These are phyloP conservation scores for Enteromius paludinosus DNA, from an alignment of 2,797 vertebrate genomes.

Conservation along the genomic window DNA sequence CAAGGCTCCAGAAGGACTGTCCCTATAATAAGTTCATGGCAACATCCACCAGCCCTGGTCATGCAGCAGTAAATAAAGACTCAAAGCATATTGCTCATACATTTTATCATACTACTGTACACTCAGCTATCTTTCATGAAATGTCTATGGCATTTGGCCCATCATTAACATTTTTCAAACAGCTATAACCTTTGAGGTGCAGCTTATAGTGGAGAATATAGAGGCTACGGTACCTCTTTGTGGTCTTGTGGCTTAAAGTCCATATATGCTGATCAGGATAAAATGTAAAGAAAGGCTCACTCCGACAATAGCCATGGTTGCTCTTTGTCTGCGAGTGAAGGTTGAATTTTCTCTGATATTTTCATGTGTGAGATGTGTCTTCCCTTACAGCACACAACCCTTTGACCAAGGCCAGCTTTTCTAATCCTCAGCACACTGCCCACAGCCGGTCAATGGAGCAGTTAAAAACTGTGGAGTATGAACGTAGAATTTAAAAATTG, in stretches of 20 bases:
- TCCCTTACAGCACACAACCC: slow-evolving; percentile 19
- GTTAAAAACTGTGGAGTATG: slow-evolving; percentile 17
- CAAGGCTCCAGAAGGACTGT: slow-evolving; percentile 11
- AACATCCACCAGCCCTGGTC: neutral
- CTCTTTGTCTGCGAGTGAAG: slow-evolving; percentile 37
- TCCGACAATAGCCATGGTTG: neutral
- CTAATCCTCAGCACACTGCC: slow-evolving; percentile 36
- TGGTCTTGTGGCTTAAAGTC: slow-evolving; percentile 12
- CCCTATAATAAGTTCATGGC: slow-evolving; percentile 7
- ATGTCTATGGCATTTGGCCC: slow-evolving; percentile 28
- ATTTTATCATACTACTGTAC: slow-evolving; percentile 13
- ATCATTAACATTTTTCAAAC: slow-evolving; percentile 51
- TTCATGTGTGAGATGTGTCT: slow-evolving; percentile 23
- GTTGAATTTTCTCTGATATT: slow-evolving; percentile 30
- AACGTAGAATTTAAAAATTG: slow-evolving; percentile 19
- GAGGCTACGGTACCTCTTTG: slow-evolving; percentile 13
- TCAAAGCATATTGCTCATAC: slow-evolving; percentile 23
- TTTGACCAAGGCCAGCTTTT: slow-evolving; percentile 44
- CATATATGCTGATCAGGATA: slow-evolving; percentile 45
- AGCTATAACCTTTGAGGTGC: slow-evolving; percentile 46
- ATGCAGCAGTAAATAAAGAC: slow-evolving; percentile 26
- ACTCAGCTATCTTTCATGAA: slow-evolving; percentile 41
- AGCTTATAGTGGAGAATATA: slow-evolving; percentile 39
- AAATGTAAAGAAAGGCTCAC: slow-evolving; percentile 34
- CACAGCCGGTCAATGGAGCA: slow-evolving; percentile 32